A percentile compares a stretch with the other conserved stretches of the same genome.
phyloP scores from a whole-genome alignment of 2,797 vertebrate genomes.

The Pantherophis vulpinus region DNA sequence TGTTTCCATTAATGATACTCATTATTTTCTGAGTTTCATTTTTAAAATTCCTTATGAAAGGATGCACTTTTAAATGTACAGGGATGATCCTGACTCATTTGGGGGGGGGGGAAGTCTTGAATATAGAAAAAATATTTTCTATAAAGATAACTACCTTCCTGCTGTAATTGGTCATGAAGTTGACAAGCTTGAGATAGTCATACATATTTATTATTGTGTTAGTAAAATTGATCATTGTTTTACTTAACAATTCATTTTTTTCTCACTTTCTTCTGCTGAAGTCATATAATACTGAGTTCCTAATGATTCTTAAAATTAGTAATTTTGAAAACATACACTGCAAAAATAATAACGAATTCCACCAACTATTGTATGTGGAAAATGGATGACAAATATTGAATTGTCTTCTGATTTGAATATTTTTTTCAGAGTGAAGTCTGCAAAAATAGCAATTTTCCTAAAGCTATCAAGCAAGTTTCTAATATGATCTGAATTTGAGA shows the following conservation, averaged over 20 bases:
- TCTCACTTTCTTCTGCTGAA: background rate
- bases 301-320: background rate
- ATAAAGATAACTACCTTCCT: background rate
- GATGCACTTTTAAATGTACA: background rate
- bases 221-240: background rate
- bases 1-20: constrained; percentile 15
- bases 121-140: background rate
- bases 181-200: background rate
- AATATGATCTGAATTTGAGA: background rate
- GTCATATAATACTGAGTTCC: background rate
- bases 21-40: background rate
- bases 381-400: background rate
- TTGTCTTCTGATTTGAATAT: background rate
- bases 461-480: background rate
- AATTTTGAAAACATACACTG: background rate
- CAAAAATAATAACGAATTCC: background rate
- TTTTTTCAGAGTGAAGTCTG: background rate
- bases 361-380: background rate
- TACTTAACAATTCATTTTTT: background rate
- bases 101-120: background rate
- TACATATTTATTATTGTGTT: background rate
- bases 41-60: background rate
- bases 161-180: background rate
- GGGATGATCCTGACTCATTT: constrained; percentile 9
- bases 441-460: background rate